Percentiles rank a stretch among this genome's conserved stretches.
These are phyloP conservation scores for Nicator chloris DNA, from an alignment of 2,113 vertebrate species.

Conservation along the genomic window DNA sequence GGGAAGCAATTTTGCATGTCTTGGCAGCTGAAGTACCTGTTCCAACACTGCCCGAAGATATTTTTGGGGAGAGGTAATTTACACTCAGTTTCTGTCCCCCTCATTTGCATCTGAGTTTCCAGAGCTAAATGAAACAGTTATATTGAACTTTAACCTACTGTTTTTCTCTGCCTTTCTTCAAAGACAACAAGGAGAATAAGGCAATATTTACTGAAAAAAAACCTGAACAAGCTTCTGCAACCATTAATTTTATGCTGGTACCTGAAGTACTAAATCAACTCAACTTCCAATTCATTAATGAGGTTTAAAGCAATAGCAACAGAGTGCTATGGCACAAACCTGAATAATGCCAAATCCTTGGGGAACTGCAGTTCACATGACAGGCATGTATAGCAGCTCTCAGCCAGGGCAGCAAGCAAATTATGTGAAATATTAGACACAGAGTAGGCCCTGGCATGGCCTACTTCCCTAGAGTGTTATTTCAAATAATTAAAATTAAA, in stretches of 20 bases:
- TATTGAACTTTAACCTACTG: neutral
- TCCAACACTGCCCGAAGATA: neutral
- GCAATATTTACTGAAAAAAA: neutral
- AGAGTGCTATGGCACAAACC: constrained; percentile 7
- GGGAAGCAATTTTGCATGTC: neutral
- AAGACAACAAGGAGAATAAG: neutral
- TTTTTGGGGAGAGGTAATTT: neutral
- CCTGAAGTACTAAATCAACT: constrained; percentile 13
- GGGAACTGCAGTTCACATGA: neutral
- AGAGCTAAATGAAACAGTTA: neutral
- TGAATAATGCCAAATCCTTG: constrained; percentile 37
- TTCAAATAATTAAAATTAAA: constrained; percentile 46
- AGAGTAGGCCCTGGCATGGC: neutral
- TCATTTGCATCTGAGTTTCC: neutral
- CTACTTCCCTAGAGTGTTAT: neutral
- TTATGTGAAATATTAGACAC: neutral
- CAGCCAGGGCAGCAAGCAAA: neutral
- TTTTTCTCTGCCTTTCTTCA: neutral
- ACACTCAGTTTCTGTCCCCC: neutral
- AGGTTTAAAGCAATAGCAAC: constrained; percentile 41
- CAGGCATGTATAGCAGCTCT: neutral
- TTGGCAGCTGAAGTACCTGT: neutral
- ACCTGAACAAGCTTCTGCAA: neutral
- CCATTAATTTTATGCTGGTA: constrained; percentile 22
- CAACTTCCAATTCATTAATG: constrained; percentile 19